phyloP scores from a whole-genome alignment of 1,140 invertebrate species.

The Neelides sp. region DNA sequence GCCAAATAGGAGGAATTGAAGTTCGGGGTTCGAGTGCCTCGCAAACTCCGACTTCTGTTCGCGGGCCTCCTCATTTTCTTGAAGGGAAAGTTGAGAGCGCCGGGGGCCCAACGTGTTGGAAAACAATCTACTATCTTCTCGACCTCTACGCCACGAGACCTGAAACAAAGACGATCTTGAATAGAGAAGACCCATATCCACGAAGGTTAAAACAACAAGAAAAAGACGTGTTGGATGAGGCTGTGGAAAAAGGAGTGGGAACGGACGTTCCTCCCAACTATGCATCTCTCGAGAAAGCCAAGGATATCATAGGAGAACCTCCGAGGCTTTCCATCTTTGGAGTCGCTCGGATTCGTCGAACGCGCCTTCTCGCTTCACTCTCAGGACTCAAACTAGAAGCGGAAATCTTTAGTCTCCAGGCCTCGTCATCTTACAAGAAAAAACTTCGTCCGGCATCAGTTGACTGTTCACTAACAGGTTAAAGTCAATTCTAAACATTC shows the following conservation, averaged over 20 bases:
- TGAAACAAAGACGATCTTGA: conserved; percentile 76
- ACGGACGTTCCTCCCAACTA: conserved; percentile 4
- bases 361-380: conserved; percentile 72
- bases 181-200: conserved; percentile 31
- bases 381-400: conserved; percentile 86
- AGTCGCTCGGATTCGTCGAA: conserved; percentile 74
- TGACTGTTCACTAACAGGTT: conserved; percentile 76
- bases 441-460: conserved; percentile 54
- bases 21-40: conserved; percentile 24
- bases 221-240: conserved; percentile 23
- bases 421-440: conserved; percentile 62
- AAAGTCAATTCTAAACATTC: no score
- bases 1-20: conserved; percentile 13
- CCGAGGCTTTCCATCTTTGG: conserved; percentile 59
- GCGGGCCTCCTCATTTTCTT: conserved; percentile 17
- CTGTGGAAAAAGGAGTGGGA: conserved; percentile 19
- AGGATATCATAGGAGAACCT: conserved; percentile 15
- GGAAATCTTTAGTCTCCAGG: conserved; percentile 70
- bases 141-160: conserved; percentile 88
- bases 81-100: not conserved
- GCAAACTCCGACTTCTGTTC: conserved; percentile 26
- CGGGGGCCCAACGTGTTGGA: conserved; percentile 67
- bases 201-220: conserved; percentile 14
- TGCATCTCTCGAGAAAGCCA: conserved; percentile 26
- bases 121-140: conserved; percentile 80